Base-by-base conservation (phyloP, 2,797 vertebrate species). In the Micrastur ruficollis region DNA sequence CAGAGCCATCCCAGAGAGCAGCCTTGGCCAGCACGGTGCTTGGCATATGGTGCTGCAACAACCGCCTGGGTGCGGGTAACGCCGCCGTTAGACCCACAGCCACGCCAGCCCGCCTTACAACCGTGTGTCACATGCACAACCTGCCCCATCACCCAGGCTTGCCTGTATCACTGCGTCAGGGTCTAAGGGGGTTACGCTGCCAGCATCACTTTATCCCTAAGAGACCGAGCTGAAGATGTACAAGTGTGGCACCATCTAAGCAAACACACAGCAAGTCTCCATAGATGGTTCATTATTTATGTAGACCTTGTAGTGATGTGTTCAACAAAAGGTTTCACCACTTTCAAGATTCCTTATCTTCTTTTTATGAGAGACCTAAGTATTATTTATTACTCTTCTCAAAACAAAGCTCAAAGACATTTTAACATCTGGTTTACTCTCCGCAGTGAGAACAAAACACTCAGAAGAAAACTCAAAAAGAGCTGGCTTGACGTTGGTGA, bases 351-450 rank as follows among this genome's bases (percentile, higher is more conserved):
- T 68, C 62, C 34, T 78, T 86, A 82, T 44, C 67, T 85, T 62
- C 61, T 84, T 85, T 88, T 92, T 58, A 82, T n/a, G 34, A 74
- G 65, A 83, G 80, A 81, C 56, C 26, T 56, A 94, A 91, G 55
- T 89, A 81, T 72, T 86, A 91, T 68, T 95, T 94, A 92, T 87
- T 85, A 70, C 29, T 55, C 42, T 71, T 83, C 91, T 90, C 82
- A 73, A 93, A 91, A 94, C 80, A 95, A 94, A 79, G 68, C 78
- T 87, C 71, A 76, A 89, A 92, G 81, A 76, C 50, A 59, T 91
- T 75, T 94, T 90, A 74, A 91, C 79, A 91, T 75, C 93, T 95
- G 70, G 17, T 72, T 95, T 91, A 91, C 8, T 81, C 75, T 88
- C 53, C 58, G 58, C 46, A 93, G 62, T 20, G 27, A 86, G 79